These are phyloP conservation scores for Sphenodon punctatus DNA, from an alignment of 2,797 vertebrate genomes.

Conservation along the genomic window DNA sequence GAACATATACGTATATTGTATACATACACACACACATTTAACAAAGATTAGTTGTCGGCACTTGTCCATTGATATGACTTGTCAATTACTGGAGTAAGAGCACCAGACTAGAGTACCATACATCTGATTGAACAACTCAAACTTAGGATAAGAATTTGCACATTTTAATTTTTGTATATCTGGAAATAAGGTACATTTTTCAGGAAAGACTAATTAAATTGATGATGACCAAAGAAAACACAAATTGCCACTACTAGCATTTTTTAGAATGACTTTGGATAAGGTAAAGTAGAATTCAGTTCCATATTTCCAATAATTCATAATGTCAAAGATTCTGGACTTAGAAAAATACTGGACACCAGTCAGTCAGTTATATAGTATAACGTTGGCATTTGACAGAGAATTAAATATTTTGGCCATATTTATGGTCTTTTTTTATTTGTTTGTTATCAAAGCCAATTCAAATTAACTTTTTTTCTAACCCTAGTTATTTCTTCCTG, in stretches of 20 bases:
- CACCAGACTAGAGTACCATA: background rate
- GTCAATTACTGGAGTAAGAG: background rate
- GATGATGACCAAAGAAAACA: constrained; percentile 3
- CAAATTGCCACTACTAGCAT: background rate
- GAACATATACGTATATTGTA: too few species aligned
- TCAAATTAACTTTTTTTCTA: constrained; percentile 45
- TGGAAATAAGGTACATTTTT: background rate
- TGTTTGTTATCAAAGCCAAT: constrained; percentile 25
- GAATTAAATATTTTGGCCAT: constrained; percentile 51
- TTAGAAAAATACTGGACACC: constrained; percentile 51
- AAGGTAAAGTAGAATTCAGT: background rate
- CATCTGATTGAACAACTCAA: background rate
- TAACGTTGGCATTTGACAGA: constrained; percentile 53
- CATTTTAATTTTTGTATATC: background rate
- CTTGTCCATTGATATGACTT: background rate
- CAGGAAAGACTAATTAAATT: background rate
- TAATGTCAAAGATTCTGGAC: constrained; percentile 46
- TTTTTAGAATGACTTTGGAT: constrained; percentile 24
- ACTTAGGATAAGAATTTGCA: background rate
- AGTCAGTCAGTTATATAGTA: constrained; percentile 1
- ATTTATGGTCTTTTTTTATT: constrained; percentile 13
- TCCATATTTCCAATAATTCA: constrained; percentile 49
- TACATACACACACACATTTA: too few species aligned
- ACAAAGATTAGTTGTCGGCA: fast-evolving
- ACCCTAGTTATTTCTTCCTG: constrained; percentile 18